Percentiles rank a stretch among this genome's conserved stretches.
Evolutionary conservation across 2,113 vertebrate species (phyloP).

Genomic region (Gila orcuttii): DNA sequence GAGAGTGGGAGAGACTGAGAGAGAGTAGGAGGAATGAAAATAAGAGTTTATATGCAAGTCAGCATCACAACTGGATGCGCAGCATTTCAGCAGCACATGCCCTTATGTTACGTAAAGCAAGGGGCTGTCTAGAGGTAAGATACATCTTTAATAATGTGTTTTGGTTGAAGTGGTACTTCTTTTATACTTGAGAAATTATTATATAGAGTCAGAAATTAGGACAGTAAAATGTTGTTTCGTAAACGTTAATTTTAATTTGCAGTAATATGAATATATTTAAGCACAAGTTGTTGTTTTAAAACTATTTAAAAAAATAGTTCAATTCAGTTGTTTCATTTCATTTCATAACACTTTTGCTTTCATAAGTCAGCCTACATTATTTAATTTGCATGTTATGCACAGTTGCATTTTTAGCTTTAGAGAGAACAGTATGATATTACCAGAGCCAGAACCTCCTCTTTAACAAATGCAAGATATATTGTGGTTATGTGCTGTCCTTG

Average conservation of each 20-base stretch:
- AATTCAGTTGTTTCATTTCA: background rate
- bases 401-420: background rate
- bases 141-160: conserved; percentile 22
- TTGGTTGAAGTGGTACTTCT: background rate
- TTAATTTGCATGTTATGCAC: background rate
- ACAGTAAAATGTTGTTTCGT: background rate
- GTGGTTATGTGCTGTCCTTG: background rate
- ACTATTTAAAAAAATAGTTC: background rate
- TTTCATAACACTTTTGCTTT: background rate
- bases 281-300: background rate
- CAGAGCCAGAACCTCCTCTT: background rate
- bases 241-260: background rate
- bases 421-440: background rate
- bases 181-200: background rate
- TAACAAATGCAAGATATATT: background rate
- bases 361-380: background rate
- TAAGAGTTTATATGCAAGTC: conserved; percentile 61
- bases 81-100: conserved; percentile 44
- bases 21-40: conserved; percentile 60
- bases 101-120: conserved; percentile 32
- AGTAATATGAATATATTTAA: background rate
- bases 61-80: conserved; percentile 56
- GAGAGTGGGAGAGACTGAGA: conserved; percentile 61
- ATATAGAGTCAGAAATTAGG: background rate
- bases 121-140: conserved; percentile 45